A percentile compares a stretch with the other conserved stretches of the same genome.
Conservation (phyloP, 2,797 vertebrate species). For the Amblyopsis hoosieri region DNA sequence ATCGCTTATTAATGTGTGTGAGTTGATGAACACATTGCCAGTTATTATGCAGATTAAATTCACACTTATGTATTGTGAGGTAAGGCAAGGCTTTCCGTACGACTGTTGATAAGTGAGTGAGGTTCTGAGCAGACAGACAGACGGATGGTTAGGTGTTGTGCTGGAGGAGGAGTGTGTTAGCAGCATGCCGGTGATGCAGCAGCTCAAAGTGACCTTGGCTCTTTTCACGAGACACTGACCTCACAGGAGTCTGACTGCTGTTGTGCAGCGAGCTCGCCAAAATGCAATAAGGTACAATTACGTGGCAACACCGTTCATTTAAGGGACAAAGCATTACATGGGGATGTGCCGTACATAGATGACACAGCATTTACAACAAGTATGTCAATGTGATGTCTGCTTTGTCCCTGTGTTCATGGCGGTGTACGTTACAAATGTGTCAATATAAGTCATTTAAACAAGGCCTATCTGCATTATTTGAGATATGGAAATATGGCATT, state of each 20-base stretch:
- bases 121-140: not conserved
- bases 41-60: not conserved
- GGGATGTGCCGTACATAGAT: no score
- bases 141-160: not conserved
- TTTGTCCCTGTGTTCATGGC: no score
- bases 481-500: no score
- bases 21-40: not conserved
- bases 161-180: not conserved
- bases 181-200: not conserved
- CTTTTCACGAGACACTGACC: conserved; percentile 3
- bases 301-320: no score
- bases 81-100: not conserved
- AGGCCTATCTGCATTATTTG: no score
- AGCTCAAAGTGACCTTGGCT: conserved; percentile 45
- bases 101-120: conserved; percentile 6
- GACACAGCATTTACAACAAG: no score
- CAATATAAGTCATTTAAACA: no score
- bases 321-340: no score
- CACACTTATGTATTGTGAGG: not conserved
- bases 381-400: no score
- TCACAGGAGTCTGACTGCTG: conserved; percentile 12
- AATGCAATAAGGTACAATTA: not conserved
- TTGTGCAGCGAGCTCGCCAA: conserved; percentile 12
- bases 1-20: conserved; percentile 6
- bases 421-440: no score